These are phyloP conservation scores for Amyelois transitella DNA, from an alignment of 1,140 invertebrate genomes.

Conservation along the genomic window DNA sequence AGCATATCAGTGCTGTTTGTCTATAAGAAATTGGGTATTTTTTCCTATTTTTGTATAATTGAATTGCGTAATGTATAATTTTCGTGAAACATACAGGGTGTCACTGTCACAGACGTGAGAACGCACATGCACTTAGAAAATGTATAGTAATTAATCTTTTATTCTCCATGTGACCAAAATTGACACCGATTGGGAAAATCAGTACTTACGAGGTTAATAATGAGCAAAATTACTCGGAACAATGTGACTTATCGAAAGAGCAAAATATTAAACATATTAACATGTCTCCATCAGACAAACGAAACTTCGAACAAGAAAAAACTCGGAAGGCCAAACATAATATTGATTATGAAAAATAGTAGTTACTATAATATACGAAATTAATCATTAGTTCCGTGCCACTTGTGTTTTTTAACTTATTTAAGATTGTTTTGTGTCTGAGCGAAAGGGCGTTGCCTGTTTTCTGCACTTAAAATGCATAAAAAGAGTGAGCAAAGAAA, in stretches of 20 bases:
- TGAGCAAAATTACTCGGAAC: background rate
- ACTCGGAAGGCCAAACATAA: no score
- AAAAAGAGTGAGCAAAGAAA: no score
- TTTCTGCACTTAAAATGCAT: no score
- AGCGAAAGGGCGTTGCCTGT: no score
- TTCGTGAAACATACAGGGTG: constrained; percentile 21
- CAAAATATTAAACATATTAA: no score
- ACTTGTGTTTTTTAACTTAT: background rate
- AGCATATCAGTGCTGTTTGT: constrained; percentile 55
- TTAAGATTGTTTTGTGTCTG: background rate
- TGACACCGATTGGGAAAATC: constrained; percentile 11
- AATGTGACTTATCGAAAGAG: no score
- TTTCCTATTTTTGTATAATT: constrained; percentile 35
- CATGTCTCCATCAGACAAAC: no score
- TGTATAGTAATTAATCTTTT: constrained; percentile 19
- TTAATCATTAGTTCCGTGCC: background rate
- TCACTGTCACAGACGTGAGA: constrained; percentile 15
- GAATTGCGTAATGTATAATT: constrained; percentile 7
- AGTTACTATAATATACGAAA: background rate
- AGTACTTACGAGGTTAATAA: background rate
- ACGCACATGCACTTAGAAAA: constrained; percentile 19
- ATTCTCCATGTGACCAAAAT: constrained; percentile 65
- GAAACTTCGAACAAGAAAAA: no score
- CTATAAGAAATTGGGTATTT: constrained; percentile 27
- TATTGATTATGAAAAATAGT: no score